These are phyloP conservation scores for Monopis laevigella DNA, from an alignment of 2,888 invertebrate genomes.

Conservation along the genomic window DNA sequence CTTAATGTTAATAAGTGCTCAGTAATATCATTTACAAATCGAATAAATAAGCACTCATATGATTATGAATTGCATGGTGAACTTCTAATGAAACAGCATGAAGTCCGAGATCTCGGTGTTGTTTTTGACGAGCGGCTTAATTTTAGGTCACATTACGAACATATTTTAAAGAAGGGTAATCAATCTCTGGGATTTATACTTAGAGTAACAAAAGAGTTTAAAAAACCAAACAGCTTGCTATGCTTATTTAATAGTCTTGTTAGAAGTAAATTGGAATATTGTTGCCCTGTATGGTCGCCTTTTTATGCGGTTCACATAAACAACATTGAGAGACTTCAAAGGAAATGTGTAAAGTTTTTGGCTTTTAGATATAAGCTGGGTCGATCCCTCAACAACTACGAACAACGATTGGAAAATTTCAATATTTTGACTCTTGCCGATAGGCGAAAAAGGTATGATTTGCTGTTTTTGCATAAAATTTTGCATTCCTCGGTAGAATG, in stretches of 20 bases:
- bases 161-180: neutral
- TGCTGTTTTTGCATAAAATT: no score
- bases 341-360: no score
- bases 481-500: no score
- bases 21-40: neutral
- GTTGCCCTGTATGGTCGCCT: neutral
- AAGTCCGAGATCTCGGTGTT: neutral
- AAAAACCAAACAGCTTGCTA: neutral
- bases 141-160: neutral
- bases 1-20: slow-evolving; percentile 1
- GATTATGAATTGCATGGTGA: neutral
- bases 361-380: no score
- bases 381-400: no score
- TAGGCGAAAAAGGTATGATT: no score
- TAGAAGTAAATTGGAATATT: neutral
- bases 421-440: no score
- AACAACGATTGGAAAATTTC: no score
- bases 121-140: neutral
- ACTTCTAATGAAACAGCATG: neutral
- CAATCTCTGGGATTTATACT: neutral
- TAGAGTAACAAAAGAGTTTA: neutral
- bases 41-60: neutral
- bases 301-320: neutral
- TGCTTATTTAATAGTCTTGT: neutral
- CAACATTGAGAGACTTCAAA: neutral